Conservation (phyloP, 2,888 invertebrate species). For the Sympetrum striolatum region DNA sequence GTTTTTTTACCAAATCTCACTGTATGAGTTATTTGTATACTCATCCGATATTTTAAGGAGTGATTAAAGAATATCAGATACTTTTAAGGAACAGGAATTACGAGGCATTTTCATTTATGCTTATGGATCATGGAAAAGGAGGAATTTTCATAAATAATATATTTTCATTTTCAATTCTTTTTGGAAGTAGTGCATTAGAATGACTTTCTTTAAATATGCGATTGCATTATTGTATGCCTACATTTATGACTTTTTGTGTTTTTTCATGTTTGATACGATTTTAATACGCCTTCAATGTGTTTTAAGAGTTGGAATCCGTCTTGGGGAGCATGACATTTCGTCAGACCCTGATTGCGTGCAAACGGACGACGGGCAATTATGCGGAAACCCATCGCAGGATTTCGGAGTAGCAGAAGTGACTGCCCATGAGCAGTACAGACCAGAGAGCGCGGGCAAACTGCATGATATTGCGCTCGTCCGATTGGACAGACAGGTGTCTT, state of each 20-base stretch:
- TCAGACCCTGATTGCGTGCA: conserved; percentile 50
- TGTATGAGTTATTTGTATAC: too few relatives aligned
- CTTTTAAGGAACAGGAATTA: too few relatives aligned
- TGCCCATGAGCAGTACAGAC: conserved; percentile 47
- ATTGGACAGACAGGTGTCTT: conserved; percentile 37
- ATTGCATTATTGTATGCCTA: too few relatives aligned
- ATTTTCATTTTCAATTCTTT: too few relatives aligned
- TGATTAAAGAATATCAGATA: too few relatives aligned
- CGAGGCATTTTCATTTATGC: too few relatives aligned
- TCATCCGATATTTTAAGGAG: too few relatives aligned
- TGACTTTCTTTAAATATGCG: too few relatives aligned
- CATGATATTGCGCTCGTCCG: conserved; percentile 51
- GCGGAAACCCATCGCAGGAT: conserved; percentile 48
- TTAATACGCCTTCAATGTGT: neutral
- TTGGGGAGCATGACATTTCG: conserved; percentile 51
- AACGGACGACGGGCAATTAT: neutral
- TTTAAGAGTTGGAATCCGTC: conserved; percentile 49
- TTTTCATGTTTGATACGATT: neutral
- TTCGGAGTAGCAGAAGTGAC: conserved; percentile 47
- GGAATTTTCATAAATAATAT: too few relatives aligned
- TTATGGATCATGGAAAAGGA: too few relatives aligned
- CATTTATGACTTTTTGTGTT: neutral
- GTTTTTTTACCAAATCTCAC: too few relatives aligned
- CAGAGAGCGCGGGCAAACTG: conserved; percentile 46
- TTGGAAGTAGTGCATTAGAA: too few relatives aligned